phyloP scores from a whole-genome alignment of 2,113 vertebrate genomes.

The Procavia capensis region DNA sequence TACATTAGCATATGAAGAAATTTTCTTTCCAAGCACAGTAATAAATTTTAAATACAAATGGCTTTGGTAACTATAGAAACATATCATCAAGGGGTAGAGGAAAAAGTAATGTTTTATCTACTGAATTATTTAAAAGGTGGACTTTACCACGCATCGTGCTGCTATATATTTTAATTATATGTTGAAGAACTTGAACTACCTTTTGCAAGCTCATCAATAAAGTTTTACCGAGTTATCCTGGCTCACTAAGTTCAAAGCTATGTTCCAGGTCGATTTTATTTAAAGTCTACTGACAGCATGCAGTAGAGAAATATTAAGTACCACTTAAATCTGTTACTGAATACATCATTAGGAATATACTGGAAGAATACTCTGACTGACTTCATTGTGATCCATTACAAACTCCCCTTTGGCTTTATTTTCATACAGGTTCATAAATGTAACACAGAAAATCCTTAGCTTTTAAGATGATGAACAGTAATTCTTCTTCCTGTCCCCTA shows the following conservation, averaged over 20 bases:
- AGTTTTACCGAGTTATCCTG: slow-evolving; percentile 73
- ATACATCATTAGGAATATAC: slow-evolving; percentile 80
- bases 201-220: slow-evolving; percentile 79
- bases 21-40: slow-evolving; percentile 63
- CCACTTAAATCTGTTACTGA: slow-evolving; percentile 86
- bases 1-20: background rate
- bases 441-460: slow-evolving; percentile 50
- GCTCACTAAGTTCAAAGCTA: slow-evolving; percentile 83
- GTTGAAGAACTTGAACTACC: slow-evolving; percentile 76
- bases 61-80: background rate
- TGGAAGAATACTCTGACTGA: slow-evolving; percentile 75
- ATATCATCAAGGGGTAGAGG: background rate
- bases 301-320: slow-evolving; percentile 83
- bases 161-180: slow-evolving; percentile 81
- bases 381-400: slow-evolving; percentile 78
- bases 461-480: slow-evolving; percentile 55
- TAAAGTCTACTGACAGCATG: slow-evolving; percentile 82
- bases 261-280: slow-evolving; percentile 85
- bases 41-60: slow-evolving; percentile 76
- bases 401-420: slow-evolving; percentile 76
- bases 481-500: slow-evolving; percentile 8
- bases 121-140: slow-evolving; percentile 83
- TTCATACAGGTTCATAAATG: slow-evolving; percentile 57
- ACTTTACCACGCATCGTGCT: slow-evolving; percentile 71
- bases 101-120: slow-evolving; percentile 71